These are phyloP conservation scores for Phataginus tricuspis DNA, from an alignment of 2,797 vertebrate genomes.

Conservation along the genomic window DNA sequence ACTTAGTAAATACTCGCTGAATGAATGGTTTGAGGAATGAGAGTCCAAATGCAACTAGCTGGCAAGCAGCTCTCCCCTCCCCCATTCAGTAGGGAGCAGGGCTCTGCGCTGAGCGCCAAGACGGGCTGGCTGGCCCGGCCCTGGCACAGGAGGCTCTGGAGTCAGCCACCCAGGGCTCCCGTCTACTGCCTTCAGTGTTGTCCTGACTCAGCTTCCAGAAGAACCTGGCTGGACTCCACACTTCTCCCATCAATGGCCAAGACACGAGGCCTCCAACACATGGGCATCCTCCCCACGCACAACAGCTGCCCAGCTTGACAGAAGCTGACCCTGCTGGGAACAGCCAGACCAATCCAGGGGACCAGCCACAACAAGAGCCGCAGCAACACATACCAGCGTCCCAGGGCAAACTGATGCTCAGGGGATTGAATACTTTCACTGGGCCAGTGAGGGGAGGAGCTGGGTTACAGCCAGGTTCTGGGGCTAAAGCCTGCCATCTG, in stretches of 20 bases:
- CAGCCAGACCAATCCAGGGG: not conserved
- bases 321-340: constrained; percentile 23
- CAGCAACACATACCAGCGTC: not conserved
- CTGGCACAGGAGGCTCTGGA: not conserved
- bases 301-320: not conserved
- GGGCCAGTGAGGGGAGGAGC: not conserved
- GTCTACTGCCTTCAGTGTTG: not conserved
- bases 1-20: not conserved
- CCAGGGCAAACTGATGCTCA: not conserved
- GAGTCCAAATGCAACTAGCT: not conserved
- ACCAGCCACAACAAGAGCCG: not conserved
- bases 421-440: not conserved
- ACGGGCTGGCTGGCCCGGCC: not conserved
- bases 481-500: not conserved
- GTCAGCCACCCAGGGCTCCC: not conserved
- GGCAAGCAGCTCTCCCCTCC: not conserved
- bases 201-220: constrained; percentile 48
- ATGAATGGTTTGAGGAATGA: not conserved
- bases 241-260: constrained; percentile 12
- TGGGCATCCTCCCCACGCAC: not conserved
- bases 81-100: not conserved
- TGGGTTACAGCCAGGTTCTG: not conserved
- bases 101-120: not conserved
- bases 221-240: constrained; percentile 40
- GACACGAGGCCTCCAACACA: not conserved